Percentiles rank a stretch among this genome's conserved stretches.
These are phyloP conservation scores for Drosophila maculinotata DNA, from an alignment of 2,888 invertebrate species.

Conservation along the genomic window DNA sequence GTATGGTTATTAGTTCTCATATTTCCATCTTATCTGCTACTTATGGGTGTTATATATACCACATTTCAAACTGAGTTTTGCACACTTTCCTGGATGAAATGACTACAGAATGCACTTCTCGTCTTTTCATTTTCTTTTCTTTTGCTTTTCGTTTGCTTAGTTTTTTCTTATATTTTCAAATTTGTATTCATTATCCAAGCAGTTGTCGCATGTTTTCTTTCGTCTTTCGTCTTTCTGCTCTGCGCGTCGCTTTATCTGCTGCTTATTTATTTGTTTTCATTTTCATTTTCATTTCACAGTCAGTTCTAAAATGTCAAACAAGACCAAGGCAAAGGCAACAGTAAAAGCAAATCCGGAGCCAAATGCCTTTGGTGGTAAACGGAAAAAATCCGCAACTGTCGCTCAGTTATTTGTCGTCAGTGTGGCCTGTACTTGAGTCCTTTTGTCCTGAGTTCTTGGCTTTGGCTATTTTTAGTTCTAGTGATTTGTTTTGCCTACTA, in stretches of 20 bases:
- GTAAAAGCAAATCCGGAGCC: constrained; percentile 40
- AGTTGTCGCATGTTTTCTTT: constrained; percentile 22
- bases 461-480: constrained; percentile 70
- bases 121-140: constrained; percentile 8
- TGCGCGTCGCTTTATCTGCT: constrained; percentile 33
- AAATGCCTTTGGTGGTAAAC: constrained; percentile 57
- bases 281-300: constrained; percentile 59
- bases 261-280: constrained; percentile 65
- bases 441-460: constrained; percentile 36
- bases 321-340: constrained; percentile 13
- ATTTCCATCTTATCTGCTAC: constrained; percentile 26
- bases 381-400: constrained; percentile 37
- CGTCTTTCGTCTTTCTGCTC: constrained; percentile 1
- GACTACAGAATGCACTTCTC: constrained; percentile 12
- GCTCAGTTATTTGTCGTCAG: constrained; percentile 44
- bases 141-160: not conserved
- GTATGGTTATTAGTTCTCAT: constrained; percentile 4
- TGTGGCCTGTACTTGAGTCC: constrained; percentile 13
- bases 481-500: constrained; percentile 70
- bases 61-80: constrained; percentile 14
- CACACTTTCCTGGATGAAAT: constrained; percentile 13
- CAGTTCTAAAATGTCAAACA: constrained; percentile 51
- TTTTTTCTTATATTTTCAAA: constrained; percentile 16
- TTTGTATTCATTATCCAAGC: constrained; percentile 68
- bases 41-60: constrained; percentile 32